Conservation (phyloP, 2,113 vertebrate species). For the Chloroceryle aenea region DNA sequence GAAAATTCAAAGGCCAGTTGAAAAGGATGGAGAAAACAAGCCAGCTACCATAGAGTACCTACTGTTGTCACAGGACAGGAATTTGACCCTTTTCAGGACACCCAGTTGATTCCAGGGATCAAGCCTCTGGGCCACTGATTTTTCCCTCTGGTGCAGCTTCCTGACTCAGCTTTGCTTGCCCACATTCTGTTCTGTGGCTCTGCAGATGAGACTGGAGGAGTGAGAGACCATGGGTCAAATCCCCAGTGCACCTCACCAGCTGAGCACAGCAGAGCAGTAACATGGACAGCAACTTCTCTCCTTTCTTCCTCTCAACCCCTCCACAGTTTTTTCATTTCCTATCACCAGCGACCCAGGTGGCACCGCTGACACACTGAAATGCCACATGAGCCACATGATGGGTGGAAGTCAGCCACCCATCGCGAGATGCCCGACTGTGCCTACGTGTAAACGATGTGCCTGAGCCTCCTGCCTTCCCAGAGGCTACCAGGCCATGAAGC, state of each 20-base stretch:
- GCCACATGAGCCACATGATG: neutral
- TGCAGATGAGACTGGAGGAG: neutral
- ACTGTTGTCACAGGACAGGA: neutral
- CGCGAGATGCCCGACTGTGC: fast-evolving
- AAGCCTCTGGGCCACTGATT: neutral
- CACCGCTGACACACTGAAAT: neutral
- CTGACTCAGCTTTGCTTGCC: neutral
- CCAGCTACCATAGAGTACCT: neutral
- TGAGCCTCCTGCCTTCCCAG: neutral
- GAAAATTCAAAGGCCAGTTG: neutral
- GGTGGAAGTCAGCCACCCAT: neutral
- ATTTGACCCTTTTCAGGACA: neutral
- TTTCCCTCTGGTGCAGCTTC: neutral
- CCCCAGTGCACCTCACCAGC: neutral
- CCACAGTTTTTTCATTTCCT: neutral
- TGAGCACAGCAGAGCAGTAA: neutral
- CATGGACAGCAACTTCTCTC: neutral
- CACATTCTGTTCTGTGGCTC: neutral
- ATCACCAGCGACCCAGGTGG: neutral
- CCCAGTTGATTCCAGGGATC: neutral
- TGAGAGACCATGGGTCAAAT: neutral
- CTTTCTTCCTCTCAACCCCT: neutral
- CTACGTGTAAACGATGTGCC: neutral
- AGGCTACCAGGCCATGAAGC: neutral
- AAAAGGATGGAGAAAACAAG: neutral